phyloP scores from a whole-genome alignment of 2,113 vertebrate species.

The Noctilio leporinus region DNA sequence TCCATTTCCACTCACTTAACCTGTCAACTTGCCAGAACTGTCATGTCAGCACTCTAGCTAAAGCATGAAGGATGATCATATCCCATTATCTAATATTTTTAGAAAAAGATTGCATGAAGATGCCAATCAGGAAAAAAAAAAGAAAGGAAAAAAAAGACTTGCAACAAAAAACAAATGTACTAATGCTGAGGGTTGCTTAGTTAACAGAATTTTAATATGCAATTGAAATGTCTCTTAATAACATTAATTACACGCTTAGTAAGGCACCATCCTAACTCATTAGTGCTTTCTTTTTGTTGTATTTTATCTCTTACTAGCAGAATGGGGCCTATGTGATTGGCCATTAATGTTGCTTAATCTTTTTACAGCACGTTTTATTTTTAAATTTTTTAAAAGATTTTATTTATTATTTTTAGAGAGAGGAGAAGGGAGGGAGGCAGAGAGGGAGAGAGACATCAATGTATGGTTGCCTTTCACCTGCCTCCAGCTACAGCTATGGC shows the following conservation, averaged over 20 bases:
- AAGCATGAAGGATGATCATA: constrained; percentile 42
- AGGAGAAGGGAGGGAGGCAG: too few relatives aligned
- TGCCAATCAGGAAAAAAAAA: constrained; percentile 53
- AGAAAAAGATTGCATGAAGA: constrained; percentile 50
- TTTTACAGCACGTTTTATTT: constrained; percentile 51
- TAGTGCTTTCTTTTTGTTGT: constrained; percentile 64
- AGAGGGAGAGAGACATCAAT: too few relatives aligned
- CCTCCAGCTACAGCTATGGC: too few relatives aligned
- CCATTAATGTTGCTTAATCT: constrained; percentile 50
- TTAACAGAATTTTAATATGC: constrained; percentile 69
- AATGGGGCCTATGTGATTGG: constrained; percentile 47
- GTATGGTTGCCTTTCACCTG: too few relatives aligned
- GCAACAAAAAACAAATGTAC: constrained; percentile 57
- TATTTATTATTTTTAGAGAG: too few relatives aligned
- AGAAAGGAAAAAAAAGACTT: neutral
- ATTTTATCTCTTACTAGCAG: constrained; percentile 69
- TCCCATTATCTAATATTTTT: constrained; percentile 67
- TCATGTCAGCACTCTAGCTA: constrained; percentile 55
- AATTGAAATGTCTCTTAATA: constrained; percentile 70
- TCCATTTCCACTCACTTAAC: constrained; percentile 65
- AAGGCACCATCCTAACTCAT: constrained; percentile 68
- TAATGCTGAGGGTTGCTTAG: constrained; percentile 52
- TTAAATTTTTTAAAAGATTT: too few relatives aligned
- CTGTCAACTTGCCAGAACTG: constrained; percentile 64
- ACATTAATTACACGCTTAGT: constrained; percentile 73